Evolutionary conservation across 2,888 invertebrate species (phyloP).

Genomic region (Podotricha telesiphe): DNA sequence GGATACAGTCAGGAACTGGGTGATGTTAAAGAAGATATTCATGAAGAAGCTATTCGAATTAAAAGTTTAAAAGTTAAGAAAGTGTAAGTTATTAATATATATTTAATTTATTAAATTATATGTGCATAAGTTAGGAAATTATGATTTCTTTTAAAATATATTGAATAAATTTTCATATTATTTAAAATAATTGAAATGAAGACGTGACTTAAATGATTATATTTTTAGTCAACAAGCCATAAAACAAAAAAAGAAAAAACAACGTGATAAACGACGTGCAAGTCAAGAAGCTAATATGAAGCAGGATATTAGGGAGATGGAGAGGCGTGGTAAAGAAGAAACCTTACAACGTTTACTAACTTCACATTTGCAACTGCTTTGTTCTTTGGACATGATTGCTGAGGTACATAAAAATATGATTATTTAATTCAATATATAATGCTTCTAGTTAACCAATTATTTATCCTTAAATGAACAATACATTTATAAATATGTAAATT

Average conservation of each 20-base stretch:
- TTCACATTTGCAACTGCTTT: constrained; percentile 87
- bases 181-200: no score
- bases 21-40: constrained; percentile 60
- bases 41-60: constrained; percentile 50
- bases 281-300: constrained; percentile 72
- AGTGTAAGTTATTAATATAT: constrained; percentile 59
- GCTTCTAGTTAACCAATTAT: no score
- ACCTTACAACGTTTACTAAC: constrained; percentile 83
- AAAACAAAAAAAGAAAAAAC: constrained; percentile 64
- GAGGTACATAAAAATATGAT: constrained; percentile 58
- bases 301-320: constrained; percentile 65
- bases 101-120: no score
- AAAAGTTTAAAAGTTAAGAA: constrained; percentile 68
- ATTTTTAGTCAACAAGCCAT: constrained; percentile 60
- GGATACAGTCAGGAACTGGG: constrained; percentile 59
- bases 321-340: constrained; percentile 76
- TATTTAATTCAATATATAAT: no score
- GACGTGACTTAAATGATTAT: not conserved
- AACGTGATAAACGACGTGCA: constrained; percentile 64
- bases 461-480: no score
- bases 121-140: no score
- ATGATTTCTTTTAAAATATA: no score
- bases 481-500: no score
- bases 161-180: no score
- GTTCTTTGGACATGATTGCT: constrained; percentile 81